A percentile compares a stretch with the other conserved stretches of the same genome.
Evolutionary conservation across 92 coral and sea anemone species (phyloP).

Genomic region (Diadumene lineata): DNA sequence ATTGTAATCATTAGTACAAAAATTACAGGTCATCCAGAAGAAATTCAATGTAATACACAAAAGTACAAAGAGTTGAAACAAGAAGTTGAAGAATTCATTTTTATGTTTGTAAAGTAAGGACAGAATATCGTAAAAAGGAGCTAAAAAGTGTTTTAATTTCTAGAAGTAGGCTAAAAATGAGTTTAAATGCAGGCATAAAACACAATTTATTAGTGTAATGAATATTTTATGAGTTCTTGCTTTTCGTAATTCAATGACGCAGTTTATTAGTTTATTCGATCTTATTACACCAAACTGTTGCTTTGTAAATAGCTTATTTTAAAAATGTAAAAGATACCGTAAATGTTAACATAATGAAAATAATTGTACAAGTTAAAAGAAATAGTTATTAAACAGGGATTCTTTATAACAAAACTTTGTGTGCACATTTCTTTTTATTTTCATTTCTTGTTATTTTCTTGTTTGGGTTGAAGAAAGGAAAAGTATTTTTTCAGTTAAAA

Average conservation of each 20-base stretch:
- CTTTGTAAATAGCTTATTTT: background rate
- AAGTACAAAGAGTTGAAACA: no score
- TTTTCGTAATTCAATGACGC: background rate
- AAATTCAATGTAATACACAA: no score
- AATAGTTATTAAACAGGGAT: background rate
- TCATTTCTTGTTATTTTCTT: no score
- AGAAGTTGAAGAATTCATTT: no score
- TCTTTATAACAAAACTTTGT: background rate
- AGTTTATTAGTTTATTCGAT: background rate
- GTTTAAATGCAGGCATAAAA: background rate
- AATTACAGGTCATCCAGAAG: no score
- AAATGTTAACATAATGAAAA: background rate
- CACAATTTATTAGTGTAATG: background rate
- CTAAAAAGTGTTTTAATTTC: background rate
- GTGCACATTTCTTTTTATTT: no score
- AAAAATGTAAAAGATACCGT: background rate
- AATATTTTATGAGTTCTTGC: conserved; percentile 10
- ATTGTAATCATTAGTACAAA: background rate
- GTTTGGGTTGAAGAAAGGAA: no score
- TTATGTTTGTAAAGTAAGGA: background rate
- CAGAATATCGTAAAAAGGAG: background rate
- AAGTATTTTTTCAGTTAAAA: no score
- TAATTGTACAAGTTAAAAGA: background rate
- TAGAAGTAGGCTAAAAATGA: background rate
- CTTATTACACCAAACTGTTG: background rate